Evolutionary conservation across 2,888 invertebrate genomes (phyloP), one percentile per base, ranked within the genome.

Genomic region (Leptogaster cylindrica): DNA sequence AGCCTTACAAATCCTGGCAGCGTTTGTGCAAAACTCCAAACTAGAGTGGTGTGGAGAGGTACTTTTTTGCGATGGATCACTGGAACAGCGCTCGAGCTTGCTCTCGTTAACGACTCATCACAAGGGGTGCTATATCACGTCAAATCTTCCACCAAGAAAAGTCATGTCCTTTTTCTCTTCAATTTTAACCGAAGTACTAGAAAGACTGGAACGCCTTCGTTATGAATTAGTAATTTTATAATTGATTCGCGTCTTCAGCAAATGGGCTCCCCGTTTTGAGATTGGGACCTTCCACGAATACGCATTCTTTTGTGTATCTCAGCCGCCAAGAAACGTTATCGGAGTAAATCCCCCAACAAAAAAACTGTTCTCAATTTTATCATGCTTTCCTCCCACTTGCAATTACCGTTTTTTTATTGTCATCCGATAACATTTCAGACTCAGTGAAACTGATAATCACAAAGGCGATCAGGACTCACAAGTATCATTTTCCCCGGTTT

Each of bases 211-310:
- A 65, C 20, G 52, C 63, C 55, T 63, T 41, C 64, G 51, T 69
- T 69, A 71, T 71, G 70, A 71, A 71, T 71, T 71, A 71, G 66
- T 71, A 71, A 71, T 71, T 71, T 69, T 71, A 71, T 71, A 71
- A 71, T 71, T 71, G 70, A 71, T 71, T 68, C 58, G 58, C 33
- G 64, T 69, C 50, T 63, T 64, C 41, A 46, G 28, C 65, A 50
- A 44, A 41, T 48, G 51, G 25, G 14, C 41, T 31, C 36, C 18
- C 3, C 41, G 16, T 41, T 61, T 12, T 4, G n/a, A 7, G 2
- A 28, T n/a, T 2, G n/a, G 20, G 23, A 8, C 18, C 12, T 31
- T 36, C 23, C 27, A 36, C 39, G 20, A 39, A 41, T n/a, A 23
- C 14, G 23, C 10, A 36, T 33, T 36, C 12, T 58, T 23, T 25